Conservation (phyloP, 2,797 vertebrate species). For the Syngnathus rostellatus region DNA sequence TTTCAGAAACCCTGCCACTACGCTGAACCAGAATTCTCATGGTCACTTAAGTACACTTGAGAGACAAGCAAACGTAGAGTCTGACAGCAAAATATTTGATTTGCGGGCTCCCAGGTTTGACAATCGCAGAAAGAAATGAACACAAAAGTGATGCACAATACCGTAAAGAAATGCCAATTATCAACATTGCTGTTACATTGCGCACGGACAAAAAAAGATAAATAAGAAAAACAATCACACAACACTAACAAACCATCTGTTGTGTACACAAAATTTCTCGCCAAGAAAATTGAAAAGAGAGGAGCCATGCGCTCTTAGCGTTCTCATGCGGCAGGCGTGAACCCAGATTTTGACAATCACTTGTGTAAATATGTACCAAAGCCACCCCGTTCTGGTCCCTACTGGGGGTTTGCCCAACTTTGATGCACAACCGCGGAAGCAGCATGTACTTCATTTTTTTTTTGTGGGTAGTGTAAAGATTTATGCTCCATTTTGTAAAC, state of each 20-base stretch:
- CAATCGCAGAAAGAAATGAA: background rate
- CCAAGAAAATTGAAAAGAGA: background rate
- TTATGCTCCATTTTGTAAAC: background rate
- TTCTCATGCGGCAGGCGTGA: no score
- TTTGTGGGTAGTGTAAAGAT: no score
- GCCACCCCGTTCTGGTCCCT: no score
- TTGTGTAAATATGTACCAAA: no score
- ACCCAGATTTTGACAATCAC: no score
- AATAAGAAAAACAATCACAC: background rate
- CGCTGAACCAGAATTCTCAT: background rate
- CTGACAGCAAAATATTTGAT: background rate
- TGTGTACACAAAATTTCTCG: background rate
- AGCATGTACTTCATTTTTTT: no score
- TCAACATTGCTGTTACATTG: background rate
- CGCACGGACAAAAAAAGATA: background rate
- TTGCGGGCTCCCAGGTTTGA: background rate
- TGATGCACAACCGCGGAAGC: no score
- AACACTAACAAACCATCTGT: background rate
- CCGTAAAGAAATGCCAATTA: background rate
- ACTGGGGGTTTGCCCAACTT: no score
- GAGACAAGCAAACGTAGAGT: background rate
- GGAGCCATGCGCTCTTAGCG: no score
- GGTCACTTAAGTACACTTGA: background rate
- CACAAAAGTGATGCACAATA: background rate
- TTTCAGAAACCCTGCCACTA: no score